Conservation (phyloP, 2,888 invertebrate genomes). For the Elmis aenea region DNA sequence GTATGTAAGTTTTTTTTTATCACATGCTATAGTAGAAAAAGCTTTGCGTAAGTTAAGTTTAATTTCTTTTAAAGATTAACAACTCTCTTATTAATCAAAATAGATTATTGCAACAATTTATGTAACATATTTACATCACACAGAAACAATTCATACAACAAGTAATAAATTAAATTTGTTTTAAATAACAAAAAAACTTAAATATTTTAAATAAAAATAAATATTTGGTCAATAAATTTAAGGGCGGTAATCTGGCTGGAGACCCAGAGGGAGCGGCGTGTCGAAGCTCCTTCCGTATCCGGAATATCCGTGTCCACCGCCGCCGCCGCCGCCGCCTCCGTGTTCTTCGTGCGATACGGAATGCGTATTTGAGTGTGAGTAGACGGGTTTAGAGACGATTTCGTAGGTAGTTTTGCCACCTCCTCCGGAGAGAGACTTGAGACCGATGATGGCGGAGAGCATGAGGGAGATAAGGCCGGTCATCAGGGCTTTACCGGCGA, state of each 20-base stretch:
- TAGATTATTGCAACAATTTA: too few relatives aligned
- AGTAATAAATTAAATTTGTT: slow-evolving; percentile 5
- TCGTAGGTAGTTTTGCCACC: slow-evolving; percentile 78
- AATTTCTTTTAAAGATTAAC: too few relatives aligned
- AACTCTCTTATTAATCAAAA: too few relatives aligned
- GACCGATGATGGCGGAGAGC: slow-evolving; percentile 69
- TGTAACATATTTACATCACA: too few relatives aligned
- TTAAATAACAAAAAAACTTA: slow-evolving; percentile 20
- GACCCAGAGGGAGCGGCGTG: slow-evolving; percentile 41
- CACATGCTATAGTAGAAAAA: too few relatives aligned
- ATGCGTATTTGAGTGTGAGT: slow-evolving; percentile 65
- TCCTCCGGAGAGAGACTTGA: slow-evolving; percentile 63
- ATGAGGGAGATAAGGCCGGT: slow-evolving; percentile 75
- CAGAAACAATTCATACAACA: slow-evolving; percentile 6
- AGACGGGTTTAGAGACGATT: slow-evolving; percentile 77
- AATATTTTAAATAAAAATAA: slow-evolving; percentile 17
- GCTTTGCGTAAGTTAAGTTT: too few relatives aligned
- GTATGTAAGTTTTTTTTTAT: too few relatives aligned
- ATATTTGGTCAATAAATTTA: slow-evolving; percentile 32
- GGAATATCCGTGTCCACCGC: slow-evolving; percentile 50
- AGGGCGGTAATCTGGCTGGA: slow-evolving; percentile 58
- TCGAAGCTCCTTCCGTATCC: slow-evolving; percentile 53
- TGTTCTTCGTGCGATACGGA: slow-evolving; percentile 60
- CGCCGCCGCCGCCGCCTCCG: slow-evolving; percentile 49
- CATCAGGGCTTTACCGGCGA: slow-evolving; percentile 81